phyloP scores from a whole-genome alignment of 2,797 vertebrate genomes.

The Brachyalestes nurse region DNA sequence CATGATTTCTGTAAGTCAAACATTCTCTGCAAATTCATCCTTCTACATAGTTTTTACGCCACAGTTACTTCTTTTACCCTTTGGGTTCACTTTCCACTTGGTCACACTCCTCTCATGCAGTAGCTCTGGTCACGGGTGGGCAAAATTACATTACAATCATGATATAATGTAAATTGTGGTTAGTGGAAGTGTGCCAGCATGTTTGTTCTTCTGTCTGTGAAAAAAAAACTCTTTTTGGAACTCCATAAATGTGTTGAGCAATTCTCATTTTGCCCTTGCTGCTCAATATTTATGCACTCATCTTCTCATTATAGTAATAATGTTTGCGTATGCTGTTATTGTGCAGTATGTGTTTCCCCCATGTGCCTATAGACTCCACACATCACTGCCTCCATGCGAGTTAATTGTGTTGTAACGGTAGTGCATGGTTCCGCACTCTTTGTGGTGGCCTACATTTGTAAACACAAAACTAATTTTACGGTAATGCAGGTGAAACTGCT shows the following conservation, averaged over 20 bases:
- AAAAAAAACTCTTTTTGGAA: background rate
- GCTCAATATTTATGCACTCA: background rate
- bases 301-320: background rate
- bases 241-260: background rate
- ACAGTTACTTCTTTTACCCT: background rate
- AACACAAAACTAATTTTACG: constrained; percentile 13
- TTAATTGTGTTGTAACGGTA: constrained; percentile 21
- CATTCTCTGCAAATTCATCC: constrained; percentile 23
- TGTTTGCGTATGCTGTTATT: background rate
- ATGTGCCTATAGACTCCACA: constrained; percentile 5
- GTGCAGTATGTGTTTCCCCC: background rate
- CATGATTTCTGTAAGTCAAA: constrained; percentile 11
- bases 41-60: background rate
- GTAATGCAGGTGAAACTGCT: background rate
- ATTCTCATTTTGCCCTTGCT: background rate
- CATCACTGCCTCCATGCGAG: background rate
- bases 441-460: background rate
- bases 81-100: background rate
- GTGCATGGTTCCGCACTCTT: background rate
- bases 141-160: background rate
- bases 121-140: background rate
- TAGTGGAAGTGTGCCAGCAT: background rate
- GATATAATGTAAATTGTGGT: background rate
- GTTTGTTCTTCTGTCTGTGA: background rate
- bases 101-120: background rate